Evolutionary conservation across 2,888 invertebrate genomes (phyloP), one percentile per base, ranked within the genome.

Genomic region (Palloptera scutellata): DNA sequence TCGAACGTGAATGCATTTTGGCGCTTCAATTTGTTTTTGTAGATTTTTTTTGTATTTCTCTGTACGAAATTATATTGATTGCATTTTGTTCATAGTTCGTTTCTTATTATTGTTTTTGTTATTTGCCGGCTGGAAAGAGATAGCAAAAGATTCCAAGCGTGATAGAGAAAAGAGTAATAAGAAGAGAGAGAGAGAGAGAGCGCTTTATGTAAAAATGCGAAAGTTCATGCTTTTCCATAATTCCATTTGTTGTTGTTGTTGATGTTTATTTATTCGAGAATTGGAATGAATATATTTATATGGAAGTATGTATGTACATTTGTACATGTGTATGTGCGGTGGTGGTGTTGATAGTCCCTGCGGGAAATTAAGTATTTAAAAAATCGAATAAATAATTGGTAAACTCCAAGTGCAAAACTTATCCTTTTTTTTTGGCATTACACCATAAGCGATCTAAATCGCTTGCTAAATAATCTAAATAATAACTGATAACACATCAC

Each of bases 301-400:
- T 64, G 12, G 1, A 13, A 55, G 6, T 63, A 11, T 63, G 9
- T 53, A 53, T 19, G 42, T 53, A 45, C 19, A 13, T 45, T 30
- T 53, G 17, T 41, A 61, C 20, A 42, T 63, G 45, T 43, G 48
- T 57, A 59, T n/a, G n/a, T n/a, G n/a, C 30, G 30, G 30, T 6
- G 2, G 30, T 30, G 30, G 6, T 30, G 30, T 4, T 30, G 30
- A 30, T 30, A n/a, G n/a, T n/a, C n/a, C n/a, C n/a, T n/a, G n/a
- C n/a, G n/a, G n/a, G n/a, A n/a, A n/a, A n/a, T n/a, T n/a, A n/a
- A n/a, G n/a, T n/a, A n/a, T n/a, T n/a, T n/a, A n/a, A n/a, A n/a
- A n/a, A n/a, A n/a, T n/a, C n/a, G n/a, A n/a, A n/a, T n/a, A n/a
- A n/a, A n/a, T n/a, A n/a, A n/a, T n/a, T n/a, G n/a, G n/a, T n/a